Evolutionary conservation across 1,140 invertebrate genomes (phyloP), one percentile per base, ranked within the genome.

Genomic region (Melanaphis sacchari): DNA sequence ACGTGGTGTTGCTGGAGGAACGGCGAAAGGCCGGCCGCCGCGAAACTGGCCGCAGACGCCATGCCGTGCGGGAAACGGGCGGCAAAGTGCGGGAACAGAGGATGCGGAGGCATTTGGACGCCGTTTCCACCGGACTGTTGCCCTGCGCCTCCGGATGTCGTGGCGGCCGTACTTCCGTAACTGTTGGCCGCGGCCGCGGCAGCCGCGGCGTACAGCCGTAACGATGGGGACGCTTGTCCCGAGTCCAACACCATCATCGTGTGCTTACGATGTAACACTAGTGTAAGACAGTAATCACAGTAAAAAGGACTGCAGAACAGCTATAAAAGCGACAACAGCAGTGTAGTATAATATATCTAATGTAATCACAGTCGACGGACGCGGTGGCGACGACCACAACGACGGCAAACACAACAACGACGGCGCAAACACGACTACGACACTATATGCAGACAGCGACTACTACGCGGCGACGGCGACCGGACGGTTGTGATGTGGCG

Each of bases 161-260:
- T 90, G 46, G 11, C 81, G 26, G 93, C 93, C 31, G 89, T 31
- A 4, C 87, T 38, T 36, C 87, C 88, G 93, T 90, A 54, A 85
- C 43, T 66, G 93, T 94, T 94, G n/a, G 94, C 93, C 31, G 92
- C 94, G 84, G 94, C 94, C 36, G 94, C 94, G n/a, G 94, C 94
- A 46, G 94, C 94, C 40, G 94, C 94, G 49, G 94, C 94, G 93
- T 94, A 94, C 54, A 94, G 90, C 76, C 94, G 87, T n/a, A 94
- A 94, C 91, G 94, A 93, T 52, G 94, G 94, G 31, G 94, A 93
- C 92, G 94, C 82, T 43, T 93, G 94, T 81, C 94, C 94, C 43
- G 91, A 92, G 89, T 94, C 94, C 52, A 94, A 93, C 41, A 94
- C 94, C 94, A 94, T 94, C 93, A 94, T 94, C 7, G 84, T 49